Evolutionary conservation across 2,888 invertebrate species (phyloP).

Genomic region (Eledona agricola): DNA sequence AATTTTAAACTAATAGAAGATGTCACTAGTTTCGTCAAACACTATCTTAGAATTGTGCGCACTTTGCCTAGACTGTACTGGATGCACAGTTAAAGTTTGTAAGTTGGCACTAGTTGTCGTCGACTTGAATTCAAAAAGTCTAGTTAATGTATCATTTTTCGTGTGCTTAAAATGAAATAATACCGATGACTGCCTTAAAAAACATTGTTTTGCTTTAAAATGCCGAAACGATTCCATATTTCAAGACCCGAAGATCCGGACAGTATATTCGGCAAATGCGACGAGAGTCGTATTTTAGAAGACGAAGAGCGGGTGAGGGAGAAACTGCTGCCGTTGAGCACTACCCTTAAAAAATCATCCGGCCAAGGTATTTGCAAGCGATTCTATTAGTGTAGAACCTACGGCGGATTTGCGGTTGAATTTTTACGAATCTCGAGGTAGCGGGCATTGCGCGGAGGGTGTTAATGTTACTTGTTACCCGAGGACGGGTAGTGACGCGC

Average conservation of each 20-base stretch:
- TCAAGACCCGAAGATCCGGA: constrained; percentile 68
- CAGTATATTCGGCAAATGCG: constrained; percentile 61
- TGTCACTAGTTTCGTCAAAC: too few relatives aligned
- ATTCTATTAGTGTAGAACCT: constrained; percentile 11
- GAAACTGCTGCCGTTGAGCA: constrained; percentile 49
- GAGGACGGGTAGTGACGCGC: constrained; percentile 27
- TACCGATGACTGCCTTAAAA: too few relatives aligned
- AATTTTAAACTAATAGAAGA: too few relatives aligned
- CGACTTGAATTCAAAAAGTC: constrained; percentile 29
- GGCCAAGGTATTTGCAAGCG: constrained; percentile 35
- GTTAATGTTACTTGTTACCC: constrained; percentile 10
- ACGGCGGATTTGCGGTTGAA: constrained; percentile 6
- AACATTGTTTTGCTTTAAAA: constrained; percentile 51
- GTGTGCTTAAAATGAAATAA: too few relatives aligned
- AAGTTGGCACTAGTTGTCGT: constrained; percentile 35
- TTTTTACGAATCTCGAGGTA: constrained; percentile 4
- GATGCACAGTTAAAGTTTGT: constrained; percentile 29
- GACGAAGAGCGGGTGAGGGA: constrained; percentile 51
- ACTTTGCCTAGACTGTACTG: constrained; percentile 37
- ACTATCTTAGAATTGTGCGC: constrained; percentile 43
- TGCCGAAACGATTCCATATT: constrained; percentile 71
- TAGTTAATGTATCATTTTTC: too few relatives aligned
- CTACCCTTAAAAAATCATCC: constrained; percentile 35
- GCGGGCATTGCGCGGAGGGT: constrained; percentile 1
- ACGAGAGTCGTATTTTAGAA: constrained; percentile 58